A percentile compares a stretch with the other conserved stretches of the same genome.
phyloP scores from a whole-genome alignment of 37 sponge, comb jelly and placozoan genomes.

The Ianthella basta region DNA sequence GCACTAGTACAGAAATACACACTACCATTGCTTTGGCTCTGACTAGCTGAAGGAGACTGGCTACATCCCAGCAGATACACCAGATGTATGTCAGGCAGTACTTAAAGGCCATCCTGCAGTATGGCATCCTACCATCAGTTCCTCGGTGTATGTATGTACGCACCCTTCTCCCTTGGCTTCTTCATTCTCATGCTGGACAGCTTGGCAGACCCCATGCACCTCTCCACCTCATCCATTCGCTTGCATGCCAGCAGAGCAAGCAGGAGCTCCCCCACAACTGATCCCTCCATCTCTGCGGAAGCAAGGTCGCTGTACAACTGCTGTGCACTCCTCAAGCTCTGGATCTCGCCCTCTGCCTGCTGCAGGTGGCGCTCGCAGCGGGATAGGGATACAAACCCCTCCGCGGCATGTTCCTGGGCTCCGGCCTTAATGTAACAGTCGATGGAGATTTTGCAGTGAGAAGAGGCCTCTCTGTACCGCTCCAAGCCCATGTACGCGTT shows the following conservation, averaged over 20 bases:
- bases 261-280: conserved; percentile 51
- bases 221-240: conserved; percentile 13
- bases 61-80: no score
- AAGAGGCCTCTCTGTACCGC: conserved; percentile 38
- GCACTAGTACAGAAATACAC: no score
- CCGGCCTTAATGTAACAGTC: conserved; percentile 49
- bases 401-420: conserved; percentile 39
- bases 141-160: background rate
- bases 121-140: no score
- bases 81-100: no score
- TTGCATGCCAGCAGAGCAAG: conserved; percentile 36
- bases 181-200: conserved; percentile 42
- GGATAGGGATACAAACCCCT: conserved; percentile 36
- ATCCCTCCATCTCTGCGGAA: conserved; percentile 43
- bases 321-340: conserved; percentile 43
- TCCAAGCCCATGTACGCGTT: conserved; percentile 22
- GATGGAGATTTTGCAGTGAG: conserved; percentile 33
- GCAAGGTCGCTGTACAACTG: conserved; percentile 53
- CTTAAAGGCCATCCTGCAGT: no score
- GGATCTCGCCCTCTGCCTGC: conserved; percentile 43
- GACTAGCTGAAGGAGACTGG: no score
- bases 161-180: conserved; percentile 42
- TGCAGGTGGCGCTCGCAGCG: conserved; percentile 35
- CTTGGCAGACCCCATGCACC: conserved; percentile 61
- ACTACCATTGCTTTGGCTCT: no score